phyloP scores from a whole-genome alignment of 2,113 vertebrate species.

The Protobothrops mucrosquamatus region DNA sequence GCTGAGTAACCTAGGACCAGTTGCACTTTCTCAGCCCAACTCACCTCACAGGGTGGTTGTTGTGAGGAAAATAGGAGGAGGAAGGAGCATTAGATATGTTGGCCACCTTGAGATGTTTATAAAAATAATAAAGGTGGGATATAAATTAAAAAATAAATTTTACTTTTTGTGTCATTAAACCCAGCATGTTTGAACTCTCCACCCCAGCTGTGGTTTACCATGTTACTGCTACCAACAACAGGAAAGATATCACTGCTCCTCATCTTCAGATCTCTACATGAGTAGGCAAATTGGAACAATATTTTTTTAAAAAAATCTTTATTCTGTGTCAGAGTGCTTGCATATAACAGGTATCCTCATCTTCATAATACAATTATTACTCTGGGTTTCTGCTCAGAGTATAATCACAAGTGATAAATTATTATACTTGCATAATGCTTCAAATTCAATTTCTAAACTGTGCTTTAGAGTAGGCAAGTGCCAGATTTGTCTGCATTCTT shows the following conservation, averaged over 20 bases:
- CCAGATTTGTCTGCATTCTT: neutral
- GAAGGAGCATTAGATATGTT: neutral
- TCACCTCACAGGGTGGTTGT: neutral
- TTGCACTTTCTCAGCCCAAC: neutral
- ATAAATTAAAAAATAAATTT: neutral
- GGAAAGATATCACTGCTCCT: neutral
- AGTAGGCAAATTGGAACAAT: neutral
- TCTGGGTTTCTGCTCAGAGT: neutral
- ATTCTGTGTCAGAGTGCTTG: neutral
- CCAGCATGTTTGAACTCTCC: neutral
- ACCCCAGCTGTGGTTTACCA: neutral
- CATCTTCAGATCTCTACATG: neutral
- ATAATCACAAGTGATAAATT: neutral
- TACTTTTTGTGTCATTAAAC: neutral
- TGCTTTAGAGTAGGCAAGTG: neutral
- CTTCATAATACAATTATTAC: neutral
- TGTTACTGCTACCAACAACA: neutral
- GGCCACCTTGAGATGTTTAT: neutral
- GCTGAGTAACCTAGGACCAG: neutral
- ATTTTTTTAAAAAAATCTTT: neutral
- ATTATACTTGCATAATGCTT: neutral
- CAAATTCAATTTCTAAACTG: neutral
- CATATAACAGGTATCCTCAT: neutral
- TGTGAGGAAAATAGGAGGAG: neutral
- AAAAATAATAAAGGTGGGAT: neutral